Conservation (phyloP, 1,140 invertebrate genomes). For the Eumeta japonica region DNA sequence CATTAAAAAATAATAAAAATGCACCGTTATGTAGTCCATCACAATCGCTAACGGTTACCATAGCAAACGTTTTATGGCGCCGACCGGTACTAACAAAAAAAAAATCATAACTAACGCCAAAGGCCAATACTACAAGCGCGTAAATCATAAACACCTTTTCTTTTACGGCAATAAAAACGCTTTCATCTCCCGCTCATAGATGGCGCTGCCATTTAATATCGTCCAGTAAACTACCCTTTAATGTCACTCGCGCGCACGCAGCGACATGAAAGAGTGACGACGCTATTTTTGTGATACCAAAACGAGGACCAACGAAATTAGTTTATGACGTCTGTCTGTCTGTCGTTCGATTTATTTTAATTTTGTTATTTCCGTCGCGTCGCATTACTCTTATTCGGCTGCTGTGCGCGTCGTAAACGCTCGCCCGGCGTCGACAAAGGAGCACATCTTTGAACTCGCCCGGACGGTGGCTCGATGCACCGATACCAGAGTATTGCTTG, state of each 20-base stretch:
- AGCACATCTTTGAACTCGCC: slow-evolving; percentile 27
- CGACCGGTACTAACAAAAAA: too few relatives aligned
- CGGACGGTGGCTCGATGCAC: slow-evolving; percentile 36
- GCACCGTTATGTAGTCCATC: too few relatives aligned
- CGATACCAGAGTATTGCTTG: too few relatives aligned
- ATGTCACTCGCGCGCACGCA: slow-evolving; percentile 35
- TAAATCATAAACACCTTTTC: slow-evolving; percentile 38
- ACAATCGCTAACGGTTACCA: too few relatives aligned
- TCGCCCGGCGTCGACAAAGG: slow-evolving; percentile 32
- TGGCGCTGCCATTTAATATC: slow-evolving; percentile 34
- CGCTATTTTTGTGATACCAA: slow-evolving; percentile 50
- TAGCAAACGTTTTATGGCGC: too few relatives aligned
- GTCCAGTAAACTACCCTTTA: slow-evolving; percentile 41
- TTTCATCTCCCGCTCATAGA: slow-evolving; percentile 34
- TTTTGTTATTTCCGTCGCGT: slow-evolving; percentile 46
- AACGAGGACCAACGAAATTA: slow-evolving; percentile 55
- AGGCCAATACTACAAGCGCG: too few relatives aligned
- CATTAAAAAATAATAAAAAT: too few relatives aligned
- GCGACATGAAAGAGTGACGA: slow-evolving; percentile 52
- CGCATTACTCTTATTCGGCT: slow-evolving; percentile 40
- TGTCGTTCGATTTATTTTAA: slow-evolving; percentile 57
- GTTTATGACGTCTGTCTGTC: slow-evolving; percentile 56
- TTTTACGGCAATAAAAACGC: slow-evolving; percentile 27
- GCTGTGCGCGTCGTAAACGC: slow-evolving; percentile 33
- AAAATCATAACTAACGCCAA: too few relatives aligned